Evolutionary conservation across 2,113 vertebrate genomes (phyloP), one percentile per base, ranked within the genome.

Genomic region (Bagarius yarrelli): DNA sequence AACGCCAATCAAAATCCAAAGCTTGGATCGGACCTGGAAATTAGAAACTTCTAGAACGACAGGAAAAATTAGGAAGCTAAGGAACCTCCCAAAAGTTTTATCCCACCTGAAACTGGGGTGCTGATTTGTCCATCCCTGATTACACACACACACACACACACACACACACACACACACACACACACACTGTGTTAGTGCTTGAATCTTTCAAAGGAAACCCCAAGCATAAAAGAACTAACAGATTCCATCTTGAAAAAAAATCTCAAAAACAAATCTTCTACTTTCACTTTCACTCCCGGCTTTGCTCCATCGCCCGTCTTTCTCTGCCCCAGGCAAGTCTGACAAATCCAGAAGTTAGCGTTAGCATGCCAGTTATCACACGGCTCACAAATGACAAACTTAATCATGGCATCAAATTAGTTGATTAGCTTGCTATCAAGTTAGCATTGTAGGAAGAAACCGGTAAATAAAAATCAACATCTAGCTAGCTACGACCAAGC

Each of bases 51-150:
- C n/a, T n/a, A 4, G 56, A 3, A 3, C 12, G 56, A 57, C 21
- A 11, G 11, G 57, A 60, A 4, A 15, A n/a, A 57, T n/a, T 19
- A 57, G 12, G 12, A 11, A 2, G 57, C 25, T 60, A 23, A 16
- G 13, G 13, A 25, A 0, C 14, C 16, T 16, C 25, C 30, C 59
- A 14, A 6, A 61, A 30, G 59, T 61, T 14, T 27, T 30, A 16
- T 2, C 8, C 2, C 59, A 30, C 14, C 59, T 30, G 18, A 63
- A 5, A 8, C 66, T 2, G 21, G 6, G 23, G 8, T 47, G 23
- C n/a, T 47, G 66, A 70, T 25, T 25, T 47, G 66, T 70, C 66
- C 66, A 70, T 6, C 64, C 64, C 64, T 67, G 34, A 67, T 5
- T n/a, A 2, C 11, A 25, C 56, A 2, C 21, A 14, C 19, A 40